Evolutionary conservation across 2,113 vertebrate genomes (phyloP).

Genomic region (Thamnophis sirtalis): DNA sequence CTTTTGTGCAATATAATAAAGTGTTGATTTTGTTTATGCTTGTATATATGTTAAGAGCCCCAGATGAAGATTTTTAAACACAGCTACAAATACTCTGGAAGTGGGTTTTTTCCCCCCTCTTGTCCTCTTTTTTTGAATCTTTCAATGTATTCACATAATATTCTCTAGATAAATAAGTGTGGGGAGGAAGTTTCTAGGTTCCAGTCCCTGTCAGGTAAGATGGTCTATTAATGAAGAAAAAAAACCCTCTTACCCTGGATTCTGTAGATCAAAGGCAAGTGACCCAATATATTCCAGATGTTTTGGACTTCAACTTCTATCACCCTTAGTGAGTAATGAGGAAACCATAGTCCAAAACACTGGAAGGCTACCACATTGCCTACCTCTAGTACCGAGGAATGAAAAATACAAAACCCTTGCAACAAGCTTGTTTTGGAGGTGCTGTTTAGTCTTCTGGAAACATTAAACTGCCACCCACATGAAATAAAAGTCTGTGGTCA

Average conservation of each 20-base stretch:
- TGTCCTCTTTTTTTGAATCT: neutral
- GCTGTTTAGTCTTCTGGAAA: neutral
- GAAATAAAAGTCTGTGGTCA: constrained; percentile 48
- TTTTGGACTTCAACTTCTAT: neutral
- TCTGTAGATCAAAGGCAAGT: neutral
- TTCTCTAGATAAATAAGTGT: neutral
- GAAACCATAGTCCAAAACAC: neutral
- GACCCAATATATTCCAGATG: neutral
- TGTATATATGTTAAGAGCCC: neutral
- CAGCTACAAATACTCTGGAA: neutral
- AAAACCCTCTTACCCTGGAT: neutral
- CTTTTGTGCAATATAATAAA: neutral
- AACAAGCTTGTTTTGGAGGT: neutral
- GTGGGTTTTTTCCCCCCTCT: neutral
- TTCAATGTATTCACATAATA: neutral
- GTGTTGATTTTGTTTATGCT: neutral
- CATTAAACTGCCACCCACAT: constrained; percentile 23
- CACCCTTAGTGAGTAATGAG: neutral
- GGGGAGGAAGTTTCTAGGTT: neutral
- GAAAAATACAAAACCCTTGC: neutral
- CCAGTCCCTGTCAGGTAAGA: neutral
- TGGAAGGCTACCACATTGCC: neutral
- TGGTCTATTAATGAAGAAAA: neutral
- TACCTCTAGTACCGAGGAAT: neutral
- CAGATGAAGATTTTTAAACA: neutral